Percentiles rank a stretch among this genome's conserved stretches.
phyloP scores from a whole-genome alignment of 1,140 invertebrate genomes.

The Drosophila bipectinata region DNA sequence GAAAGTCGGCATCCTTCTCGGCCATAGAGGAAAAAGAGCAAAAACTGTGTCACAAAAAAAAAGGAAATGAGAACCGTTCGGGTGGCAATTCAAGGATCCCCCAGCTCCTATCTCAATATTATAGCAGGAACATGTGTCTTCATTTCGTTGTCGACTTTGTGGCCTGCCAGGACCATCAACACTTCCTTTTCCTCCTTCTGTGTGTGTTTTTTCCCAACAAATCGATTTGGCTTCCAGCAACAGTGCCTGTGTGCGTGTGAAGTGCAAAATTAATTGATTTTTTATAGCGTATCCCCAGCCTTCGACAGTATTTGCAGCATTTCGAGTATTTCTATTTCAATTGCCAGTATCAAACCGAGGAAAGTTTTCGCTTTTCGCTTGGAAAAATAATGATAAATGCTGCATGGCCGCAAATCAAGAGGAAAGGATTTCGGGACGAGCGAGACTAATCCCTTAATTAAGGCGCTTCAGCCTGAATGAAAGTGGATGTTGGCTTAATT shows the following conservation, averaged over 20 bases:
- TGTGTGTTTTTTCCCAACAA: constrained; percentile 10
- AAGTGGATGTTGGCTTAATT: constrained; percentile 32
- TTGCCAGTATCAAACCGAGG: constrained; percentile 50
- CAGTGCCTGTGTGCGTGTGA: constrained; percentile 45
- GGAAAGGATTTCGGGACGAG: constrained; percentile 15
- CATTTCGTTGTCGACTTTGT: constrained; percentile 69
- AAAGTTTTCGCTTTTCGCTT: constrained; percentile 13
- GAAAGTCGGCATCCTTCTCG: constrained; percentile 21
- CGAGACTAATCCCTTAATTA: constrained; percentile 52
- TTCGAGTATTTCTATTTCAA: constrained; percentile 60
- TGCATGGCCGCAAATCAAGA: constrained; percentile 30
- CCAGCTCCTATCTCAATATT: constrained; percentile 48
- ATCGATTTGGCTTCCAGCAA: constrained; percentile 47
- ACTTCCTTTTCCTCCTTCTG: constrained; percentile 9
- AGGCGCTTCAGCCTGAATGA: constrained; percentile 35
- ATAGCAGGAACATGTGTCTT: constrained; percentile 69
- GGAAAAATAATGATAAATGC: constrained; percentile 48
- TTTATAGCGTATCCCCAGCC: constrained; percentile 44
- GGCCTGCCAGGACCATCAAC: constrained; percentile 42
- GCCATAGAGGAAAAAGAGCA: background rate
- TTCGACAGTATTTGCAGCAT: constrained; percentile 1
- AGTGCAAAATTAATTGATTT: constrained; percentile 78
- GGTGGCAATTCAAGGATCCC: constrained; percentile 3
- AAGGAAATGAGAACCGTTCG: constrained; percentile 37
- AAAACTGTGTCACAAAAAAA: constrained; percentile 56